Base-by-base conservation (phyloP, 2,888 invertebrate genomes). In the Chromoteleia sp. region DNA sequence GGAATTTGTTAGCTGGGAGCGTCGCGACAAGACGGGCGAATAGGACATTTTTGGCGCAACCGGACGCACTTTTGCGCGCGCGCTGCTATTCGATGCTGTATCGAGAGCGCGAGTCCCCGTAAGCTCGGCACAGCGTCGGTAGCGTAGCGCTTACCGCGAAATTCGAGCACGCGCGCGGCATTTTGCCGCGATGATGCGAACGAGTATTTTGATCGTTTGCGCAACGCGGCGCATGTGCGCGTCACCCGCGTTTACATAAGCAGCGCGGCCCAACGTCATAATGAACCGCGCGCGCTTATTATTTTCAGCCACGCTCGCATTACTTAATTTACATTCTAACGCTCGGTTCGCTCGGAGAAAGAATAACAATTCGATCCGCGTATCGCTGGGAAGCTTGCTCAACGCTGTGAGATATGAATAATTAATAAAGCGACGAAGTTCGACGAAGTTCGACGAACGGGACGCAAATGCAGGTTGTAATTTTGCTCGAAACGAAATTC, bases 41-140 rank as follows among this genome's bases (percentile, higher is more conserved):
- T 65, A 68, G 19, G n/a, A n/a, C n/a, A 52, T 54, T 67, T 73
- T 76, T 76, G 61, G 29, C 71, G 71, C 61, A 81, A 76, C 41
- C 5, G n/a, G 7, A 68, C 63, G 70, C 77, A 70, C 65, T 45
- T 45, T 58, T 56, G 59, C 12, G 43, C 45, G 21, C 56, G 58
- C 77, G n/a, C n/a, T n/a, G 45, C 30, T 19, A 10, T 63, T 63
- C 63, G 17, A 45, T 21, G 5, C 14, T 0, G 1, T 36, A 36
- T 63, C 56, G 63, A 68, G 63, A 59, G 30, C n/a, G n/a, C n/a
- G n/a, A n/a, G n/a, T n/a, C n/a, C n/a, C n/a, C n/a, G n/a, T n/a
- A n/a, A n/a, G n/a, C n/a, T n/a, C n/a, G n/a, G n/a, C n/a, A n/a
- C n/a, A n/a, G n/a, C n/a, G n/a, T n/a, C n/a, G n/a, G n/a, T n/a